Evolutionary conservation across 37 sponge, comb jelly and placozoan genomes (phyloP), one percentile per base, ranked within the genome.

Genomic region (Halisarca cf. caerulea): DNA sequence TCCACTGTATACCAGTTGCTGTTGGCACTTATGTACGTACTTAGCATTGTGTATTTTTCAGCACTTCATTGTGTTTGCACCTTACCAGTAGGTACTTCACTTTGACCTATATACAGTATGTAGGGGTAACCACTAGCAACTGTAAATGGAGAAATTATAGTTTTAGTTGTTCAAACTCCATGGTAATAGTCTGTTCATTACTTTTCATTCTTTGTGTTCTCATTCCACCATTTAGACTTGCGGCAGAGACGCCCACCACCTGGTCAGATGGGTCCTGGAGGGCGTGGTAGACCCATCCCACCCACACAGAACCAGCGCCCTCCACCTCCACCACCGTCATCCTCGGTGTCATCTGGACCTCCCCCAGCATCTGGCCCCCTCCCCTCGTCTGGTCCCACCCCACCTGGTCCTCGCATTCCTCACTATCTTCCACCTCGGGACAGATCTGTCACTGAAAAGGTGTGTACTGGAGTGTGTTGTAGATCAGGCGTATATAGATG

Each of bases 401-500:
- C 71, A n/a, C 92, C 92, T 68, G 92, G 92, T 2, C 92, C 92
- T 18, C 92, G 88, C 17, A 44, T 71, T 20, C 88, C 92, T 55
- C 92, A 82, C 28, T 87, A 80, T 6, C 18, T 92, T 30, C 84
- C 88, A 0, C 93, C 93, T 1, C 73, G 84, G 58, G 84, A 86
- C 5, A 44, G 93, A 30, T 47, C 85, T n/a, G 74, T 20, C 20
- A 25, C 86, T 37, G 93, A 92, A 38, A 92, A 92, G 84, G 93
- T 85, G 35, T 66, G 37, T 3, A 3, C 36, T 18, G 37, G 7
- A 20, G 32, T 4, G n/a, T n/a, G n/a, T n/a, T n/a, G n/a, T n/a
- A n/a, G n/a, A n/a, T n/a, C n/a, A n/a, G n/a, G n/a, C n/a, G n/a
- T n/a, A n/a, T n/a, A n/a, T n/a, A n/a, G n/a, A n/a, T n/a, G n/a